Evolutionary conservation across 2,797 vertebrate species (phyloP), one percentile per base, ranked within the genome.

Genomic region (Picus viridis): DNA sequence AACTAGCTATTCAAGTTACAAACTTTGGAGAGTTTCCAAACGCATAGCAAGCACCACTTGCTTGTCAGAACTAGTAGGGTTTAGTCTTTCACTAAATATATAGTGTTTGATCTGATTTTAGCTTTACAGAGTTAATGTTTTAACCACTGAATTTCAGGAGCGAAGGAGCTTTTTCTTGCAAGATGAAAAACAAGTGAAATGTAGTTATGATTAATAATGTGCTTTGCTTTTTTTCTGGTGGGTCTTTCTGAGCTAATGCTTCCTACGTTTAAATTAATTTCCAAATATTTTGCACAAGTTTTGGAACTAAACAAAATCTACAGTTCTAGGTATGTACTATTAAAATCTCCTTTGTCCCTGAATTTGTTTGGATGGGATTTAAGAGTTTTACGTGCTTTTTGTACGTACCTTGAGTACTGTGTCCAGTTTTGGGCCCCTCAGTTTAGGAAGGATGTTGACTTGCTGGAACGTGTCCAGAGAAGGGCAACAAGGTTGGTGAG

Each of bases 191-290:
- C 30, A 54, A 68, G 43, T 58, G 10, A 91, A 76, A 71, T 34
- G 41, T 54, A 49, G 16, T 73, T 92, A 15, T 77, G 84, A 74
- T 65, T 87, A 74, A 62, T 65, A 74, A 79, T 15, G 54, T 32
- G 24, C 79, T 94, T 80, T 72, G 54, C 22, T 54, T 79, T 69
- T 84, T 83, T 85, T 51, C 70, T 57, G 16, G 23, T 83, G 54
- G 76, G 22, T 69, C 59, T 57, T 90, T 80, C 73, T 79, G 65
- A 95, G 51, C 51, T 86, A 88, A 68, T 77, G 34, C 65, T 94
- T 95, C 78, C 87, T 76, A 49, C 93, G 92, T 95, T 96, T 92
- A 93, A 96, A 86, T 73, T 78, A 27, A 65, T 91, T 86, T 88
- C 90, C 63, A 96, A 95, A 95, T 96, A 88, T 88, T 94, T 94